Evolutionary conservation across 2,888 invertebrate species (phyloP).

Genomic region (Macrosiphum euphorbiae): DNA sequence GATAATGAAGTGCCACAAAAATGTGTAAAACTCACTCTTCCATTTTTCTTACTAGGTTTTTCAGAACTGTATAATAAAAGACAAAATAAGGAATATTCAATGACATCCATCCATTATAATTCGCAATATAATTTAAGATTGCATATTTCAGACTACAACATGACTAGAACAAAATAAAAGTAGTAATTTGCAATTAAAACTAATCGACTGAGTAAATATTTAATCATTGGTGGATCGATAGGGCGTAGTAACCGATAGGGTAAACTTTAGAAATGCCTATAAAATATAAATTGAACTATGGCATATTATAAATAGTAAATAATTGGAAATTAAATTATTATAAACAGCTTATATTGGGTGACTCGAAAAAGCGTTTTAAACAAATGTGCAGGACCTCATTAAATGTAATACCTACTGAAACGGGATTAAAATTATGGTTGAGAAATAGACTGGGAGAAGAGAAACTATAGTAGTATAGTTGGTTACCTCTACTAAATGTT

Average conservation of each 20-base stretch:
- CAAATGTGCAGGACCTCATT: neutral
- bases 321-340: neutral
- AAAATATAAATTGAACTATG: neutral
- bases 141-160: neutral
- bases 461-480: neutral
- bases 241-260: neutral
- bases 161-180: neutral
- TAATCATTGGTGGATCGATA: neutral
- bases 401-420: neutral
- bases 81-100: neutral
- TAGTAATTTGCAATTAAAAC: neutral
- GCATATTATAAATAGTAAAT: neutral
- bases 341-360: neutral
- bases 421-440: neutral
- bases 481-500: too few species aligned
- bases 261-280: neutral
- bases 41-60: neutral
- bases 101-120: neutral
- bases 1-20: neutral
- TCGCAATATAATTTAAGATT: neutral
- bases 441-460: neutral
- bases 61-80: neutral
- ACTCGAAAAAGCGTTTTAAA: neutral
- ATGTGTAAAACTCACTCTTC: neutral
- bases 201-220: neutral